Base-by-base conservation (phyloP, 2,113 vertebrate species). In the Anas platyrhynchos region DNA sequence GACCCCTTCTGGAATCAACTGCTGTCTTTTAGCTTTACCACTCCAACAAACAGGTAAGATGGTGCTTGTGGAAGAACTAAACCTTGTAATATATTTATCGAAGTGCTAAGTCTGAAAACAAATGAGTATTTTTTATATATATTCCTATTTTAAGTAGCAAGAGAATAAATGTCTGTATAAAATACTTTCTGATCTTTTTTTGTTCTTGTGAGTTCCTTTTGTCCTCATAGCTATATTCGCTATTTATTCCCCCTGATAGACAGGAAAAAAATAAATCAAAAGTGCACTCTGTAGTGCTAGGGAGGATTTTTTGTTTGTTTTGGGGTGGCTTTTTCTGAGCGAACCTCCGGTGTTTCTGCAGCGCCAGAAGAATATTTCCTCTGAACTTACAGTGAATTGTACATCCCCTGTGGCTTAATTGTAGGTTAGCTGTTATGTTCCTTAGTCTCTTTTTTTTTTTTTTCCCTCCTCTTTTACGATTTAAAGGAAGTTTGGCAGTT, bases 1-100 rank as follows among this genome's bases (percentile, higher is more conserved):
- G 99, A 99, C 89, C 99, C 99, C 0, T 99, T 99, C 97, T 99
- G 99, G 99, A 99, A 99, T 96, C 99, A 99, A 97, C 99, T 99
- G 82, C 98, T 99, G 83, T 99, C 99, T 1, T 99, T 99, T 88
- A 99, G 98, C 82, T 99, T 99, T 88, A 98, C 98, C 62, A 98
- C 99, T 89, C 99, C 99, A 48, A 99, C 99, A 26, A 98, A 98
- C 98, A 99, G 99, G 99, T 99, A 98, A 97, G 96, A 79, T 4
- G 16, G 11, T 36, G 43, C 73, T 80, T 16, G 22, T 22, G 72
- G 58, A 76, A 74, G 31, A n/a, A 10, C 25, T 41, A 43, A 54
- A 41, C n/a, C 31, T 89, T 59, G 2, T 68, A n/a, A 9, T 54
- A 0, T 7, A 5, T 52, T 84, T 56, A 3, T 13, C 25, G 8